Percentiles rank a stretch among this genome's conserved stretches.
Evolutionary conservation across 2,113 vertebrate species (phyloP).

Genomic region (Gallinago undulata): DNA sequence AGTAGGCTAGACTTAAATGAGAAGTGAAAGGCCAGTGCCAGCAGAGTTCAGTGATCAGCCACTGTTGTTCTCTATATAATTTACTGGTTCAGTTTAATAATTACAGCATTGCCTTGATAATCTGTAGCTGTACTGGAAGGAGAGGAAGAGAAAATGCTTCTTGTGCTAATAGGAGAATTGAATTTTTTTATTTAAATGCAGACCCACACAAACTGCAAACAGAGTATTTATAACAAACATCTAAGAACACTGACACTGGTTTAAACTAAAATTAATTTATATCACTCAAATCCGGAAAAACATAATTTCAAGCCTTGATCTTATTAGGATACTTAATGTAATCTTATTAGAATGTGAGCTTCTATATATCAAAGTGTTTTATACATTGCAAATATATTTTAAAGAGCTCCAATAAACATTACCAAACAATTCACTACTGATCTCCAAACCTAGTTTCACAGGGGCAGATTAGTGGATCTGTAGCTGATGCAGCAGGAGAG

Average conservation of each 20-base stretch:
- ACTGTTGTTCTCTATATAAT: conserved; percentile 36
- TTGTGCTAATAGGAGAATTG: conserved; percentile 1
- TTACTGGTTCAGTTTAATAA: conserved; percentile 47
- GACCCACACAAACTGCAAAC: conserved; percentile 10
- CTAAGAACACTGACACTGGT: conserved; percentile 44
- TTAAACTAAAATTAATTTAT: conserved; percentile 69
- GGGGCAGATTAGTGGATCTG: conserved; percentile 8
- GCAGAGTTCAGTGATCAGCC: conserved; percentile 53
- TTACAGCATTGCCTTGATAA: conserved; percentile 37
- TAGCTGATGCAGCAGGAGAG: not conserved
- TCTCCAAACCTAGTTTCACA: conserved; percentile 41
- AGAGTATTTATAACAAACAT: not conserved
- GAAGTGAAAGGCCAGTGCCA: conserved; percentile 55
- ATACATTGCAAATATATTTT: conserved; percentile 61
- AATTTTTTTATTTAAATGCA: conserved; percentile 9
- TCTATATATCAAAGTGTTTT: conserved; percentile 66
- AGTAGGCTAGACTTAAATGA: conserved; percentile 46
- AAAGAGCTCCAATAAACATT: conserved; percentile 57
- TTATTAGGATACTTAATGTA: conserved; percentile 69
- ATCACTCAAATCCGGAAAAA: conserved; percentile 67
- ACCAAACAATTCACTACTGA: conserved; percentile 37
- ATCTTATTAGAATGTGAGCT: conserved; percentile 63
- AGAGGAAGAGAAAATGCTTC: conserved; percentile 2
- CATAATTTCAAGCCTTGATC: conserved; percentile 68
- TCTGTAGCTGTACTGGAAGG: not conserved